Evolutionary conservation across 2,888 invertebrate genomes (phyloP).

Genomic region (Machimus rusticus): DNA sequence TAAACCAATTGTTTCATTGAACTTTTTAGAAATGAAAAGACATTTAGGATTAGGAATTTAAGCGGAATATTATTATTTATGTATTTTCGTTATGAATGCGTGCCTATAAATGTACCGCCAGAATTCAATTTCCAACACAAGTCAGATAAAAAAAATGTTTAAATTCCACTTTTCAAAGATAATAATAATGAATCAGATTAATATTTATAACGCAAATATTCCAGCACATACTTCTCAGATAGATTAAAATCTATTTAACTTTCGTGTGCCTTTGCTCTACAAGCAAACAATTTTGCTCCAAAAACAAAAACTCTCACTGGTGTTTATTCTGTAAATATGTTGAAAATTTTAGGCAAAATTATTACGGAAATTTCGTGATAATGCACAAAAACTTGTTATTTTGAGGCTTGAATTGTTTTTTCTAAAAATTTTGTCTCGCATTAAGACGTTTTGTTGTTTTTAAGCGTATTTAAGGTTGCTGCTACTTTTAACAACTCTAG

Average conservation of each 20-base stretch:
- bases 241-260: neutral
- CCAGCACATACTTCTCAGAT: neutral
- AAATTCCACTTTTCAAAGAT: neutral
- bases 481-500: neutral
- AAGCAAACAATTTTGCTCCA: neutral
- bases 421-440: neutral
- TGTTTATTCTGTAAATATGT: neutral
- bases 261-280: neutral
- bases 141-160: neutral
- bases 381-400: neutral
- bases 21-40: too few species aligned
- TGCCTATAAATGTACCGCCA: too few species aligned
- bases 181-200: neutral
- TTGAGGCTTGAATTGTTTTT: neutral
- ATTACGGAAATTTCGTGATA: neutral
- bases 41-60: too few species aligned
- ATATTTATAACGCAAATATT: neutral
- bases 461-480: neutral
- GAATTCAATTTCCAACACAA: neutral
- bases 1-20: too few species aligned
- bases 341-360: neutral
- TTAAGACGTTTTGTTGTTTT: neutral
- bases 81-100: too few species aligned
- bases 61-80: too few species aligned
- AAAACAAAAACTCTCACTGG: neutral